These are phyloP conservation scores for Scytalopus superciliaris DNA, from an alignment of 2,113 vertebrate genomes.

Conservation along the genomic window DNA sequence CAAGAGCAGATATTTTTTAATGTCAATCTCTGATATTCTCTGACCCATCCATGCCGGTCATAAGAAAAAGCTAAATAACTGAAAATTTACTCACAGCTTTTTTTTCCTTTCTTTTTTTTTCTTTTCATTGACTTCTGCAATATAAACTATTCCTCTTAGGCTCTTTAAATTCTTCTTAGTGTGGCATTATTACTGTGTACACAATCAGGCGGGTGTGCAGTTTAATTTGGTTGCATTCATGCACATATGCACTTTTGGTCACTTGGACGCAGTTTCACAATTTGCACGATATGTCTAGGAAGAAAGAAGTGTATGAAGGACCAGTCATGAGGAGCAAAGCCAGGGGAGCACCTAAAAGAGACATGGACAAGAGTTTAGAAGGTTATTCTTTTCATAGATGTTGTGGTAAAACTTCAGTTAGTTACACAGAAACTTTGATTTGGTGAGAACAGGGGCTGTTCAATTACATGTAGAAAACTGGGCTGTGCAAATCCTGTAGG, in stretches of 20 bases:
- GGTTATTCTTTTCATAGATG: not conserved
- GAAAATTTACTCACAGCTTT: not conserved
- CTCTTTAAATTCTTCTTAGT: not conserved
- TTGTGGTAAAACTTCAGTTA: not conserved
- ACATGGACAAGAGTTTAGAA: not conserved
- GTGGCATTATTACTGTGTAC: not conserved
- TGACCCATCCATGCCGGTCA: not conserved
- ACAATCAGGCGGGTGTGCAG: not conserved
- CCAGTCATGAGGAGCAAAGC: not conserved
- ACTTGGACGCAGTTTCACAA: not conserved
- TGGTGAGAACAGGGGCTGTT: not conserved
- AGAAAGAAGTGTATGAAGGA: not conserved
- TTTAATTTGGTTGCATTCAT: not conserved
- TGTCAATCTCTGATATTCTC: not conserved
- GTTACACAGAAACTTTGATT: not conserved
- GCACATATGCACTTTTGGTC: not conserved
- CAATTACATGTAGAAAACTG: not conserved
- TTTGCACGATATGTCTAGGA: not conserved
- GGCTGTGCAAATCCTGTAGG: not conserved
- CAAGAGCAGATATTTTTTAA: not conserved
- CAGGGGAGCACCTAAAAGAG: not conserved
- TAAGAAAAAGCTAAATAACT: conserved; percentile 8
- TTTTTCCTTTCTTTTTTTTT: not conserved
- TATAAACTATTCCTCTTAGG: not conserved
- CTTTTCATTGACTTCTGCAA: not conserved